Base-by-base conservation (phyloP, 2,888 invertebrate species). In the Amphiduros pacificus region DNA sequence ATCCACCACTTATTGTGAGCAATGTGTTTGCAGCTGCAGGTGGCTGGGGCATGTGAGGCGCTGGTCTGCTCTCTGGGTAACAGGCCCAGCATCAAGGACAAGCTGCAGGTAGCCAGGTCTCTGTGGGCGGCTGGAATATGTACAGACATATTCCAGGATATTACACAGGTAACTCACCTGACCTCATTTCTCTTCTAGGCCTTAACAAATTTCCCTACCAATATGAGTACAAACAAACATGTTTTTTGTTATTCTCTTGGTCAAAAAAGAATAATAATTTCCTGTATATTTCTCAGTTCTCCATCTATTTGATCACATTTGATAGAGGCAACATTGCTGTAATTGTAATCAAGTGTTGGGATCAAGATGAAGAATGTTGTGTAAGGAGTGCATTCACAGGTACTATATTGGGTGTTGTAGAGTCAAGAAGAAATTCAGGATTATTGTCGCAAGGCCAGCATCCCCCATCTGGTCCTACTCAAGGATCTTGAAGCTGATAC, bases 111-210 rank as follows among this genome's bases (percentile, higher is more conserved):
- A 74, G 85, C 71, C 82, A 86, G 79, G 44, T 86, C 89, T 50
- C 84, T 94, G 14, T 92, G 94, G 91, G 83, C 86, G 0, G 86
- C 87, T 0, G 91, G 91, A 1, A 85, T 91, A 59, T 85, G 86
- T 62, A 87, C 88, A 24, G 86, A 86, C 31, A 84, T 88, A 58
- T 64, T 77, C 5, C 84, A 89, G 28, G 89, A 91, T 74, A 84
- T 77, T 11, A 71, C 79, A 29, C 77, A 83, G 79, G 84, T 84
- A 69, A 51, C 58, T 32, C n/a, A n/a, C 26, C 4, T 1, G 14
- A 27, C 24, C 40, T 36, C 51, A 14, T 20, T 11, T 36, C 9
- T 27, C 5, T 17, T 20, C 11, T 6, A 48, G 9, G 48, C 20
- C 11, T 17, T 6, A 11, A 17, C 48, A 9, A 48, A 6, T 22